Evolutionary conservation across 2,113 vertebrate genomes (phyloP), one percentile per base, ranked within the genome.

Genomic region (Nesoenas mayeri): DNA sequence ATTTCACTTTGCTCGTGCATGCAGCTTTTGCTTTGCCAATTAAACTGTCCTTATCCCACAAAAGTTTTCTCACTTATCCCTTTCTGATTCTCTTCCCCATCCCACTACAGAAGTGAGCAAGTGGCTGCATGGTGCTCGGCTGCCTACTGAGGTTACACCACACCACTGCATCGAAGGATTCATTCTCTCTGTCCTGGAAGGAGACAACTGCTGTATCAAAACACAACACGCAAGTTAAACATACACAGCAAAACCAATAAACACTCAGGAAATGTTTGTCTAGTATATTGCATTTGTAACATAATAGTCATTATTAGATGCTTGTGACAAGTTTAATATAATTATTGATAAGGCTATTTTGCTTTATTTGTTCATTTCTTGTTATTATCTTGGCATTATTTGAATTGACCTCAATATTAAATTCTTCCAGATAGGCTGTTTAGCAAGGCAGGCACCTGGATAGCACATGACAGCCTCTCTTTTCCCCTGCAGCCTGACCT

Each of bases 1-100:
- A 6, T 12, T 54, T 48, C 0, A 12, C 10, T 73, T 65, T 73
- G 40, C 38, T 71, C 44, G 26, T 5, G n/a, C 0, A 0, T 3
- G 8, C 26, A 11, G 47, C 38, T 53, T 79, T 71, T 88, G 60
- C 51, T 85, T 74, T 65, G 6, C 42, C 12, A 42, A 2, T 65
- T 51, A 34, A 57, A 42, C 58, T 50, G 29, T 15, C 34, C 42
- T 65, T n/a, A 13, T 32, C 60, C 60, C 44, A 53, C 26, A 21
- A 0, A 4, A 38, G 24, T 47, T n/a, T 51, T 36, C 18, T 81
- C 36, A 8, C 44, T 44, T 44, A 18, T 44, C 44, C 17, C 44
- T 44, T 44, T 44, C 44, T 44, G 44, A 18, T 44, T 44, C 44
- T 44, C 44, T 44, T 44, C 44, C 44, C 44, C 44, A 18, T 44